These are phyloP conservation scores for Stichopus chloronotus DNA, from an alignment of 35 echinoderm and acorn worm species.

Conservation along the genomic window DNA sequence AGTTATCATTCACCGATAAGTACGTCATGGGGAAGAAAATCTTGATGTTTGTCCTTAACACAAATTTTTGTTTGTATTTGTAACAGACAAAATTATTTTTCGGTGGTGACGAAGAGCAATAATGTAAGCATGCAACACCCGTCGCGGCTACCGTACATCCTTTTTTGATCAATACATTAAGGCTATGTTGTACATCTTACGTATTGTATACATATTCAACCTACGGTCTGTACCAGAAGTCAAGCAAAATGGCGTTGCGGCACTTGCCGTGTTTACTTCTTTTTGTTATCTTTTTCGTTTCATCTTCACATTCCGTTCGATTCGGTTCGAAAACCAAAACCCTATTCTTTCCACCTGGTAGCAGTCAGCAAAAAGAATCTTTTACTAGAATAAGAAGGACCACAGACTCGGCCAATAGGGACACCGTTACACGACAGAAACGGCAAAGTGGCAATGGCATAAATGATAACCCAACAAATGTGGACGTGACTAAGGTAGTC, in stretches of 20 bases:
- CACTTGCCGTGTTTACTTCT: conserved; percentile 28
- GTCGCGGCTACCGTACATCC: too few relatives aligned
- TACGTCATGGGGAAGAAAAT: too few relatives aligned
- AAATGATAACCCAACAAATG: background rate
- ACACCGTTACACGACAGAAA: background rate
- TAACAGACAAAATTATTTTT: too few relatives aligned
- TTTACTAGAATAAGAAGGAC: conserved; percentile 39
- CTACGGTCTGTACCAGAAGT: too few relatives aligned
- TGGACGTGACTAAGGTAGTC: conserved; percentile 31
- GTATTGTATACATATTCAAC: too few relatives aligned
- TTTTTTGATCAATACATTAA: too few relatives aligned
- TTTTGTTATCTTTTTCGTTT: conserved; percentile 39
- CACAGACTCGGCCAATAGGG: background rate
- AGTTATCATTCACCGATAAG: too few relatives aligned
- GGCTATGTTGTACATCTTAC: too few relatives aligned
- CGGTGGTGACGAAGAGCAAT: too few relatives aligned
- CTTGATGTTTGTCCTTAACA: too few relatives aligned
- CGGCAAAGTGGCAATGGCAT: conserved; percentile 40
- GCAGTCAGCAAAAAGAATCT: conserved; percentile 8
- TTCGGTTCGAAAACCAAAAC: conserved; percentile 47
- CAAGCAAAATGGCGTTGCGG: conserved; percentile 28
- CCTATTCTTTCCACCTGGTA: conserved; percentile 45
- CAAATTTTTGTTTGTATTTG: too few relatives aligned
- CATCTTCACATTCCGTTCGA: conserved; percentile 42
- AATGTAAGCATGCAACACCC: too few relatives aligned